phyloP scores from a whole-genome alignment of 2,888 invertebrate genomes.

The Papilio elwesi region DNA sequence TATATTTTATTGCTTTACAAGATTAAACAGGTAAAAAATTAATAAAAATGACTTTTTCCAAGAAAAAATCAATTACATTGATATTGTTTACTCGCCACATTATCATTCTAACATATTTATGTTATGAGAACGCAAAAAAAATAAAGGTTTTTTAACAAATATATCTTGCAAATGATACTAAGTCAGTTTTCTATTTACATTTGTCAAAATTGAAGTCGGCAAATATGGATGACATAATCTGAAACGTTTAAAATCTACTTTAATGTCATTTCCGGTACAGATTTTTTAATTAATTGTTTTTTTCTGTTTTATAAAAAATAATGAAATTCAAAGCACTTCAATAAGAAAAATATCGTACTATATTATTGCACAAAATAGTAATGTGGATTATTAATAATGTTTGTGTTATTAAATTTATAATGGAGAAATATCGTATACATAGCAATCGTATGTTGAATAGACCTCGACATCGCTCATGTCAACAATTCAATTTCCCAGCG shows the following conservation, averaged over 20 bases:
- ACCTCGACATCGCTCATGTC: neutral
- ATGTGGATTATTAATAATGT: slow-evolving; percentile 6
- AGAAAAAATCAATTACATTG: slow-evolving; percentile 18
- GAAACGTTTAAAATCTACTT: too few relatives aligned
- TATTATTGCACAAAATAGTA: slow-evolving; percentile 16
- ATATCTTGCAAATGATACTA: neutral
- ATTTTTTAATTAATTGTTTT: neutral
- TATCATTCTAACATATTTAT: neutral
- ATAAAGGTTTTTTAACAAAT: slow-evolving; percentile 3
- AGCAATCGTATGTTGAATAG: slow-evolving; percentile 27
- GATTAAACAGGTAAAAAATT: neutral
- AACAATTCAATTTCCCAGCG: slow-evolving; percentile 17
- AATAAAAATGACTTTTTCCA: neutral
- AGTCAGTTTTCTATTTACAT: neutral
- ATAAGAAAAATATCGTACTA: neutral
- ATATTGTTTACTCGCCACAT: neutral
- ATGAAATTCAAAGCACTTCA: neutral
- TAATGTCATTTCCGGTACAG: neutral
- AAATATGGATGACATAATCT: too few relatives aligned
- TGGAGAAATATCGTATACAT: slow-evolving; percentile 32
- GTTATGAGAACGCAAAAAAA: slow-evolving; percentile 8
- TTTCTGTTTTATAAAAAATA: neutral
- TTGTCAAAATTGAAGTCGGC: neutral
- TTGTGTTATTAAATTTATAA: neutral
- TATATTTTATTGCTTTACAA: too few relatives aligned